These are phyloP conservation scores for Channa striata DNA, from an alignment of 2,797 vertebrate genomes.

Conservation along the genomic window DNA sequence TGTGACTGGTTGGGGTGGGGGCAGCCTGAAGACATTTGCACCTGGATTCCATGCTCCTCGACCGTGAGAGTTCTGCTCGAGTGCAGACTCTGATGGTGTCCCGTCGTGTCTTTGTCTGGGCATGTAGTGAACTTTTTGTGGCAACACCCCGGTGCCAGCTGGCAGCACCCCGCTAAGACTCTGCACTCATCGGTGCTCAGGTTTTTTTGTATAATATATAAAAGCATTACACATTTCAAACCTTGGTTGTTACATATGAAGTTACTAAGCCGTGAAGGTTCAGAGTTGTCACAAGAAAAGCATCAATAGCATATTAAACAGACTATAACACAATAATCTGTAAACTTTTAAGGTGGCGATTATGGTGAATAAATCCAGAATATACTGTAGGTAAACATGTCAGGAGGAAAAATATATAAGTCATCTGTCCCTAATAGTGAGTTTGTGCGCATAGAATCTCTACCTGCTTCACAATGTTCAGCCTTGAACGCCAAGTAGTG, in stretches of 20 bases:
- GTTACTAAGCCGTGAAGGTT: neutral
- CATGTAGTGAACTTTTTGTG: slow-evolving; percentile 23
- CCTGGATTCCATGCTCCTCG: slow-evolving; percentile 36
- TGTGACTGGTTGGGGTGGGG: slow-evolving; percentile 16
- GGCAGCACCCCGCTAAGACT: slow-evolving; percentile 21
- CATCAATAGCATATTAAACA: neutral
- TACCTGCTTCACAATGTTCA: too few species aligned
- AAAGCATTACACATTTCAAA: neutral
- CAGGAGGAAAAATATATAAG: too few species aligned
- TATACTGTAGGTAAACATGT: too few species aligned
- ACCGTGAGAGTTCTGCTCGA: slow-evolving; percentile 33
- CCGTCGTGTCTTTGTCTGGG: slow-evolving; percentile 29
- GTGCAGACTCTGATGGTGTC: slow-evolving; percentile 37
- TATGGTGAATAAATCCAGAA: too few species aligned
- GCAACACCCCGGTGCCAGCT: too few species aligned
- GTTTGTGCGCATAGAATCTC: too few species aligned
- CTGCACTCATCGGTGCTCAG: neutral
- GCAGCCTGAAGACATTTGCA: slow-evolving; percentile 29
- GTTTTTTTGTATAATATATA: neutral
- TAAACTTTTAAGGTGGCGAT: too few species aligned
- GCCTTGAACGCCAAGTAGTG: too few species aligned
- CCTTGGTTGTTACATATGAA: slow-evolving; percentile 6
- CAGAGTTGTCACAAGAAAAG: neutral
- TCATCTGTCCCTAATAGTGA: too few species aligned
- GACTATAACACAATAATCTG: too few species aligned